phyloP scores from a whole-genome alignment of 1,140 invertebrate species.

The Drosophila punjabiensis region DNA sequence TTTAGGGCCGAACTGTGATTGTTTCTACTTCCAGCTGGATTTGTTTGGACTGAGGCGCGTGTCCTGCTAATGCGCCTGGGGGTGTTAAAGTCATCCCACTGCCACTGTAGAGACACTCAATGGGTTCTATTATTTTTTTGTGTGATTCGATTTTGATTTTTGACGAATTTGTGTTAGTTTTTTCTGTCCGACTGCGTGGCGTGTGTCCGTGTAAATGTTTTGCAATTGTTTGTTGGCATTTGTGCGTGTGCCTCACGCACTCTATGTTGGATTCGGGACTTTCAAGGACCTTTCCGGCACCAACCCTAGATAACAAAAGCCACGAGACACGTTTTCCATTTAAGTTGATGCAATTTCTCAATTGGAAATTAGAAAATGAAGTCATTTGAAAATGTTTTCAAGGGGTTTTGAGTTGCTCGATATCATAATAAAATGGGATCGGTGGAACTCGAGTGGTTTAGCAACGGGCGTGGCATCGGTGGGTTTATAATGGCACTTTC shows the following conservation, averaged over 20 bases:
- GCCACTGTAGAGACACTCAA: slow-evolving; percentile 2
- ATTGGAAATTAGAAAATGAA: slow-evolving; percentile 80
- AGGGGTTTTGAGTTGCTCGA: slow-evolving; percentile 40
- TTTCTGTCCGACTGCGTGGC: slow-evolving; percentile 38
- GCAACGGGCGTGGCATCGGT: slow-evolving; percentile 33
- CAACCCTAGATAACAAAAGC: slow-evolving; percentile 41
- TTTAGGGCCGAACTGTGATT: slow-evolving; percentile 66
- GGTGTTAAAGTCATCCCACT: slow-evolving; percentile 74
- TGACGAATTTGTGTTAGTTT: slow-evolving; percentile 71
- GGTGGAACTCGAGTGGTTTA: slow-evolving; percentile 46
- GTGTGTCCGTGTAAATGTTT: slow-evolving; percentile 79
- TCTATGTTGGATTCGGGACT: slow-evolving; percentile 25
- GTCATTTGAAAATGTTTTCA: slow-evolving; percentile 69
- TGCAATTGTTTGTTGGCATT: slow-evolving; percentile 80
- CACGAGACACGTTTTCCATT: slow-evolving; percentile 67
- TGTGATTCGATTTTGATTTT: slow-evolving; percentile 82
- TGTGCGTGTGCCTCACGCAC: slow-evolving; percentile 75
- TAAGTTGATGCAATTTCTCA: slow-evolving; percentile 70
- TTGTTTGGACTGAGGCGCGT: slow-evolving; percentile 62
- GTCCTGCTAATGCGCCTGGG: slow-evolving; percentile 72
- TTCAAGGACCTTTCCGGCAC: slow-evolving; percentile 32
- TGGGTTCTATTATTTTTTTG: slow-evolving; percentile 54
- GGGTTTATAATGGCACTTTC: slow-evolving; percentile 29
- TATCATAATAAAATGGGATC: slow-evolving; percentile 28
- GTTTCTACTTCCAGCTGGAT: slow-evolving; percentile 59